Conservation (phyloP, 2,113 vertebrate species). For the Acanthisitta chloris region DNA sequence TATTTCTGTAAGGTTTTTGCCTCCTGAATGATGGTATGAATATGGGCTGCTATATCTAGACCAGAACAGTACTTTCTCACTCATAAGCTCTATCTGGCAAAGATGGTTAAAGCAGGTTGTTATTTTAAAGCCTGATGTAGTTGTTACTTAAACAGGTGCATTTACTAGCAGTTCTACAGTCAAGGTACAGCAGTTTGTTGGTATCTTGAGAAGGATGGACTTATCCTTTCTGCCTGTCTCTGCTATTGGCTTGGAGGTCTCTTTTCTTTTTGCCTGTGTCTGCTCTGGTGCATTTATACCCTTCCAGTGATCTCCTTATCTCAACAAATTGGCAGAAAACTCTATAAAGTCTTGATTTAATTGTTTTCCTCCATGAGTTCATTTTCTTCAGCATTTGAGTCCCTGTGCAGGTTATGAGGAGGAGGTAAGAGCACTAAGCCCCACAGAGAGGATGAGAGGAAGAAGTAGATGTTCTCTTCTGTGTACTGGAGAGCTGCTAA, state of each 20-base stretch:
- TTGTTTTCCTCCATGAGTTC: not conserved
- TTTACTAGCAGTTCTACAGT: not conserved
- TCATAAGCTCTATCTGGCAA: not conserved
- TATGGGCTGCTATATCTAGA: not conserved
- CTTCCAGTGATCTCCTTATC: not conserved
- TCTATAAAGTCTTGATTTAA: not conserved
- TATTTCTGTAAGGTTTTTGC: not conserved
- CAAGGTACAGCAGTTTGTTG: not conserved
- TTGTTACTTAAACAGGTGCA: not conserved
- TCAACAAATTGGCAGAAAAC: not conserved
- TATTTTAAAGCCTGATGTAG: not conserved
- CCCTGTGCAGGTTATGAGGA: not conserved
- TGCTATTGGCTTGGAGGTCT: not conserved
- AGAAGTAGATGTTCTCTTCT: accelerated
- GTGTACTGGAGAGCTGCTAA: not conserved
- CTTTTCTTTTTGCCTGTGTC: not conserved
- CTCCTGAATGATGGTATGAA: not conserved
- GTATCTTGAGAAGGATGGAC: not conserved
- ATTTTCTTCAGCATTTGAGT: not conserved
- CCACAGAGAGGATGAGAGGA: not conserved
- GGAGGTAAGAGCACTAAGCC: not conserved
- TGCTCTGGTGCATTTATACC: not conserved
- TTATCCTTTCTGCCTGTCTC: not conserved
- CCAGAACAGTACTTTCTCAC: not conserved
- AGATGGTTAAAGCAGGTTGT: not conserved